phyloP scores from a whole-genome alignment of 2,113 vertebrate species.

The Diglossa brunneiventris region DNA sequence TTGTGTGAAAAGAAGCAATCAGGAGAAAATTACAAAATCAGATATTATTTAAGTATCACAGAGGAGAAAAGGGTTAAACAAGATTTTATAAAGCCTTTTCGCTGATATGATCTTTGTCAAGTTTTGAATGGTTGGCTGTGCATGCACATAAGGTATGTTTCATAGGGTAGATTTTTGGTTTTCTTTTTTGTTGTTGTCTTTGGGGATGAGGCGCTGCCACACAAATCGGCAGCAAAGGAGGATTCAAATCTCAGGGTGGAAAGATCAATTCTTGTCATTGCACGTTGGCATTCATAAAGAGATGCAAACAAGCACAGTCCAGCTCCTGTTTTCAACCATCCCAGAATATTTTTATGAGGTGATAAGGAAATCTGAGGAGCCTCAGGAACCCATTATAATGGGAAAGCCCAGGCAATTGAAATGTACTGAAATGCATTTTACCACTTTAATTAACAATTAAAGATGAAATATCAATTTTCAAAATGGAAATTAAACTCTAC shows the following conservation, averaged over 20 bases:
- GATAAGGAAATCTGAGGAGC: background rate
- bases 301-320: background rate
- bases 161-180: background rate
- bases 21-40: background rate
- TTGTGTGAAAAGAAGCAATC: background rate
- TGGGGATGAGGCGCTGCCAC: background rate
- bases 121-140: background rate
- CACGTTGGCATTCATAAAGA: background rate
- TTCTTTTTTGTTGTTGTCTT: background rate
- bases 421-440: background rate
- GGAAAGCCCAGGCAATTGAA: background rate
- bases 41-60: background rate
- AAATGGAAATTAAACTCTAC: no score
- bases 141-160: background rate
- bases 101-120: background rate
- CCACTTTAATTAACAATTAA: background rate
- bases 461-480: background rate
- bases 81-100: background rate
- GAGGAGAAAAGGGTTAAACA: background rate
- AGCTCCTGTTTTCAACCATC: background rate
- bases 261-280: background rate
- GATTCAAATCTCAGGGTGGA: background rate
- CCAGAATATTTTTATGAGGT: background rate
- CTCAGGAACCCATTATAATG: background rate
- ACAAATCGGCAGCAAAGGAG: background rate